Evolutionary conservation across 2,888 invertebrate species (phyloP).

Genomic region (Leptinotarsa haldemani): DNA sequence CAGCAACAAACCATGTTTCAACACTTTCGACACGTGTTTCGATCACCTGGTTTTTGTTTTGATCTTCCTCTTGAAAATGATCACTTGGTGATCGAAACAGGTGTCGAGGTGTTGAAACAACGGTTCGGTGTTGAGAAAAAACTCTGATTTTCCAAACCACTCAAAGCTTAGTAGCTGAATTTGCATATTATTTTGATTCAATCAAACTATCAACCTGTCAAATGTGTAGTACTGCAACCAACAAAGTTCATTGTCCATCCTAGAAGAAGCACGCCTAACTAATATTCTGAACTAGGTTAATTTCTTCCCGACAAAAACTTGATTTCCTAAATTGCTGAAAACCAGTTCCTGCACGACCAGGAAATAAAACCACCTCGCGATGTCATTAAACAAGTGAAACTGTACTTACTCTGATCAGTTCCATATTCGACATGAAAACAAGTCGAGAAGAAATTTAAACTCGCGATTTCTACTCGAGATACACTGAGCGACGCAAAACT

Average conservation of each 20-base stretch:
- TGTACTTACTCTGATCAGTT: conserved; percentile 34
- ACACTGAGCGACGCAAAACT: conserved; percentile 12
- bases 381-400: conserved; percentile 23
- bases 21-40: no score
- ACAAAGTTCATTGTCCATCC: background rate
- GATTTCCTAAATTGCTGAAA: background rate
- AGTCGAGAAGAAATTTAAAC: conserved; percentile 21
- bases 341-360: conserved; percentile 1
- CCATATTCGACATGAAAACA: conserved; percentile 23
- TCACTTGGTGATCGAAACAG: no score
- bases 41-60: no score
- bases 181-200: no score
- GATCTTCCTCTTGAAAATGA: no score
- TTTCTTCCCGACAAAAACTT: background rate
- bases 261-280: background rate
- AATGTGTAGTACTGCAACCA: no score
- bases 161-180: no score
- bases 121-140: no score
- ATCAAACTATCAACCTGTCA: no score
- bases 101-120: no score
- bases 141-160: no score
- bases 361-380: background rate
- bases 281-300: background rate
- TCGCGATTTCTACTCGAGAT: conserved; percentile 20
- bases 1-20: no score